Evolutionary conservation across 2,113 vertebrate genomes (phyloP), one percentile per base, ranked within the genome.

Genomic region (Neolamprologus devosi): DNA sequence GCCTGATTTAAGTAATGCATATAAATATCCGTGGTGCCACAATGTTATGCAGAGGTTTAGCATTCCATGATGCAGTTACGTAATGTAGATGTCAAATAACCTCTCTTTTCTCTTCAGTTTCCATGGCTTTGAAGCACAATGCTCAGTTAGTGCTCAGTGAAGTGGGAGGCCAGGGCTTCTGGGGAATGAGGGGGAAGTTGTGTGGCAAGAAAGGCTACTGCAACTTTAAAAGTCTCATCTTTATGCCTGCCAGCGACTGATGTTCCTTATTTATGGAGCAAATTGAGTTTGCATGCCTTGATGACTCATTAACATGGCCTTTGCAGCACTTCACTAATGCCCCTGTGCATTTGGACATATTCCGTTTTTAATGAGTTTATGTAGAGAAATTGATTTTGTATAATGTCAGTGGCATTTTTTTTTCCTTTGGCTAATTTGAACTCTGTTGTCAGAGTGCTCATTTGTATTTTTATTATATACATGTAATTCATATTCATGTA

Each of bases 261-360:
- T 95, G 90, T 93, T 95, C 91, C 81, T 92, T 89, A 93, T 89
- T 93, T 88, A 87, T 87, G 91, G 88, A 96, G 93, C 88, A 94
- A 93, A 96, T 93, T 91, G 89, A 92, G 88, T 94, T 92, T 94
- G 86, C 93, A 93, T 92, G 94, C 93, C 90, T 93, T 95, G 93
- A 93, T 94, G 85, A 95, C 86, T 95, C 90, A 94, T 93, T 96
- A 94, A 86, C 86, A 83, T 89, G 88, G 87, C 91, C 88, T 92
- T 85, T 91, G 90, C 93, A 88, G 90, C 88, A 35, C 88, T 92
- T 84, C 53, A 26, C 90, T 83, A 87, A 89, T 86, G 85, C 90
- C 88, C 92, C 88, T 30, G 90, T 92, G 91, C 88, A 91, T 93
- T 89, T 75, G 11, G 54, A 89, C 87, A 88, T 90, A 85, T 89